Evolutionary conservation across 23 tunicate species (phyloP), one percentile per base, ranked within the genome.

Genomic region (Corella eumyota): DNA sequence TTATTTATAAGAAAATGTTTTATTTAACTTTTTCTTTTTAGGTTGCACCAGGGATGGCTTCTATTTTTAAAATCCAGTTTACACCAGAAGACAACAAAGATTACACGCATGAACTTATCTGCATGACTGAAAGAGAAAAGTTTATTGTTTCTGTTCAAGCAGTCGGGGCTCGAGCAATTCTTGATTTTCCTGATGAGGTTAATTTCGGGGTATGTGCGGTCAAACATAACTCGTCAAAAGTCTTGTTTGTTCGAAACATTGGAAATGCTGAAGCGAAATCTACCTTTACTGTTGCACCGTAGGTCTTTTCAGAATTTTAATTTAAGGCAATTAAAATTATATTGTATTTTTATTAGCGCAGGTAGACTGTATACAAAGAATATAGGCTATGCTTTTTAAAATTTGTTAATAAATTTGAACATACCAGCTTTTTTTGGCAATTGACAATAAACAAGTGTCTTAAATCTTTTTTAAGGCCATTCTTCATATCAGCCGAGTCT

Each of bases 31-130:
- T 59, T 70, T 3, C 33, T 2, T 34, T n/a, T 1, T 17, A 73
- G 81, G 81, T 83, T 45, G 98, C 98, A 17, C 98, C 98, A 48
- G 98, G 98, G 11, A 92, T 92, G 98, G 81, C 93, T 4, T 92
- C 93, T 1, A 67, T 71, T 0, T 81, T 92, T 34, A 65, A 51
- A 23, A 83, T 92, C 56, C 80, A 71, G 45, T 92, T 92, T 59
- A 81, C 81, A 6, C 98, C 98, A 1, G 98, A 92, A 66, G 92
- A 65, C 40, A 82, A 76, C 20, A 92, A 92, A 51, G 98, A 92
- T 62, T 92, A 92, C 71, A 65, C 28, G 1, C 98, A 92, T 38
- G 98, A 92, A 33, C 38, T 92, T 61, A 68, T 92, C 21, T 92
- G 98, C 71, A 82, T 82, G 92, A 81, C 98, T 22, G 98, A 92